These are phyloP conservation scores for Zygaena filipendulae DNA, from an alignment of 2,888 invertebrate genomes.

Conservation along the genomic window DNA sequence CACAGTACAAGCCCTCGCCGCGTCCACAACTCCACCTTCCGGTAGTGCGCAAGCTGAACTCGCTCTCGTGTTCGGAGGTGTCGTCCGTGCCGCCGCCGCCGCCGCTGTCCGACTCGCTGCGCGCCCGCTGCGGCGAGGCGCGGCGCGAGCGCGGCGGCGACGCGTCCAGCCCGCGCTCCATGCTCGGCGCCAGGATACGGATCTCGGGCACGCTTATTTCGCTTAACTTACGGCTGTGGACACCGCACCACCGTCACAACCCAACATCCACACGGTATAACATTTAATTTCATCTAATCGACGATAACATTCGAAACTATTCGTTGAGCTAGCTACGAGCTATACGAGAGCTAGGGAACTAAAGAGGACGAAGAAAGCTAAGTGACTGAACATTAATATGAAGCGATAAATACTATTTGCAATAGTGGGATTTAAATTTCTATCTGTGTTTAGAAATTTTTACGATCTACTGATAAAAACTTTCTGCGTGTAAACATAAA, in stretches of 20 bases:
- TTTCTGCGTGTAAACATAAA: no score
- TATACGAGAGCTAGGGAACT: neutral
- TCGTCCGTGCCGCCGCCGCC: no score
- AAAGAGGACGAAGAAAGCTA: slow-evolving; percentile 3
- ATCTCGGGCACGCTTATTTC: slow-evolving; percentile 83
- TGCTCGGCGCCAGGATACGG: slow-evolving; percentile 83
- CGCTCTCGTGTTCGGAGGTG: slow-evolving; percentile 63
- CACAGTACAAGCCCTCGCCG: slow-evolving; percentile 15
- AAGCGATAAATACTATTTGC: no score
- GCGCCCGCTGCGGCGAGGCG: slow-evolving; percentile 8
- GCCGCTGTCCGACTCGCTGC: neutral
- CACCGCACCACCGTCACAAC: slow-evolving; percentile 19
- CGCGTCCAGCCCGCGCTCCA: slow-evolving; percentile 81
- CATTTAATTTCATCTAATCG: no score
- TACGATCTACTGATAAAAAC: no score
- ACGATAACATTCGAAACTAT: no score
- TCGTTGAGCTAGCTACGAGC: no score
- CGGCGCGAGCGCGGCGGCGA: slow-evolving; percentile 35
- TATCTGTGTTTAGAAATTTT: no score
- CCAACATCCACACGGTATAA: no score
- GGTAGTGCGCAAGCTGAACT: slow-evolving; percentile 57
- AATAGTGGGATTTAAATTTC: no score
- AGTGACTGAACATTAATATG: no score
- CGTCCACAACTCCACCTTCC: slow-evolving; percentile 38
- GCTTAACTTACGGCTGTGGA: slow-evolving; percentile 76